Base-by-base conservation (phyloP, 2,113 vertebrate species). In the Lichenostomus cassidix region DNA sequence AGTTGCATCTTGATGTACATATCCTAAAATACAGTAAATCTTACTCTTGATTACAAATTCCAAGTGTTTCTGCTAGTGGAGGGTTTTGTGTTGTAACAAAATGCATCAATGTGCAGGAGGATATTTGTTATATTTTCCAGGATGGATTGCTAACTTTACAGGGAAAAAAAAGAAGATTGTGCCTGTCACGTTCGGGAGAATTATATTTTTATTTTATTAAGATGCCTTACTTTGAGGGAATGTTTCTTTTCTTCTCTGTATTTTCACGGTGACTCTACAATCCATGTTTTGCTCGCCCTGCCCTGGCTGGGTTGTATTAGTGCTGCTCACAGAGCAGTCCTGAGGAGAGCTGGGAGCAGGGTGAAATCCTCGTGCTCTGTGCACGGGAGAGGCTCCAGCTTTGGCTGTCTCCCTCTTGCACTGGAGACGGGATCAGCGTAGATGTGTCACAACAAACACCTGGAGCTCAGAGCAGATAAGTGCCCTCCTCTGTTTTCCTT, bases 11-110 rank as follows among this genome's bases (percentile, higher is more conserved):
- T 93, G 89, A 91, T 93, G 68, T 68, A 80, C 47, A 19, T 81
- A 76, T 90, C 78, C 94, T 96, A 93, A 96, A 95, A 90, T 76
- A 87, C 74, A 71, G 63, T 81, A 84, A 96, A 97, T 97, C 95
- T 97, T 95, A 80, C 65, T 96, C 92, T 81, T 96, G 95, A 95
- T 97, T 97, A 93, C 71, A 76, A 47, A 95, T 96, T 94, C 96
- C 83, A 78, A 91, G 93, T 94, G 69, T 7, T 95, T 96, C 94
- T 89, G 84, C 71, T 81, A 53, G 78, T 49, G 74, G 83, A 89
- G 27, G 25, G 35, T 88, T 97, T 74, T 89, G 93, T 86, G 42
- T 96, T 94, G 92, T 89, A 94, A 89, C 82, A 96, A 97, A 96
- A 94, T 47, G 60, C 87, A 62, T 78, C 47, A 49, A 73, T 60